These are phyloP conservation scores for Cyprinodon diabolis DNA, from an alignment of 2,797 vertebrate species.

Conservation along the genomic window DNA sequence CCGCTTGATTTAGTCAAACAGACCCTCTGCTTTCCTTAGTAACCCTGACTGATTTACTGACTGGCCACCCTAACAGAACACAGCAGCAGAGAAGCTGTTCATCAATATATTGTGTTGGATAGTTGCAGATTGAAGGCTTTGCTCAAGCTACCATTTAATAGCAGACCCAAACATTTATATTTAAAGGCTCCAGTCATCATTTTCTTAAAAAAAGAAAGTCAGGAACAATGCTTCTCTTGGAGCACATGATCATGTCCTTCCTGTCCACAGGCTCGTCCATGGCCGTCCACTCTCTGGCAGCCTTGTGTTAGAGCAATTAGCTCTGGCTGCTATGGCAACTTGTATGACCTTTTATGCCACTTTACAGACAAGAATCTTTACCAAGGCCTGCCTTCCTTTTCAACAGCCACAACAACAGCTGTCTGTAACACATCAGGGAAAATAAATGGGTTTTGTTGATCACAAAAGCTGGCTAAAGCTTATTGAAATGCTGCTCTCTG, in stretches of 20 bases:
- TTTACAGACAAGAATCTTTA: conserved; percentile 44
- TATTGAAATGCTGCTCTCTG: neutral
- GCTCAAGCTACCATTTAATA: conserved; percentile 71
- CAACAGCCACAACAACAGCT: conserved; percentile 26
- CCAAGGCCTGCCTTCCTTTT: conserved; percentile 36
- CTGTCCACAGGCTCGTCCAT: conserved; percentile 39
- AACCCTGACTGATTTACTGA: conserved; percentile 72
- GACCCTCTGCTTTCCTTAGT: conserved; percentile 63
- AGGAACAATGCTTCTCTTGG: conserved; percentile 15
- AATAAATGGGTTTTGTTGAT: neutral
- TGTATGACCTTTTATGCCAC: conserved; percentile 58
- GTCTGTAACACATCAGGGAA: conserved; percentile 7
- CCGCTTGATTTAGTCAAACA: conserved; percentile 66
- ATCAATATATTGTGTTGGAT: conserved; percentile 61
- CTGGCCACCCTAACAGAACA: conserved; percentile 58
- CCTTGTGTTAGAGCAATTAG: conserved; percentile 44
- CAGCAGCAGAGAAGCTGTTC: conserved; percentile 57
- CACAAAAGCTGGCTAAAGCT: neutral
- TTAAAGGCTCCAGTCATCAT: conserved; percentile 30
- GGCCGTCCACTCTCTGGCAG: conserved; percentile 30
- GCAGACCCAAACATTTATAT: conserved; percentile 47
- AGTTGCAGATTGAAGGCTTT: conserved; percentile 71
- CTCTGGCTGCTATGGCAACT: conserved; percentile 66
- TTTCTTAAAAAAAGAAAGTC: conserved; percentile 2
- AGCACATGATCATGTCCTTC: conserved; percentile 7